A percentile compares a stretch with the other conserved stretches of the same genome.
Conservation (phyloP, 1,140 invertebrate genomes). For the Trissolcus basalis region DNA sequence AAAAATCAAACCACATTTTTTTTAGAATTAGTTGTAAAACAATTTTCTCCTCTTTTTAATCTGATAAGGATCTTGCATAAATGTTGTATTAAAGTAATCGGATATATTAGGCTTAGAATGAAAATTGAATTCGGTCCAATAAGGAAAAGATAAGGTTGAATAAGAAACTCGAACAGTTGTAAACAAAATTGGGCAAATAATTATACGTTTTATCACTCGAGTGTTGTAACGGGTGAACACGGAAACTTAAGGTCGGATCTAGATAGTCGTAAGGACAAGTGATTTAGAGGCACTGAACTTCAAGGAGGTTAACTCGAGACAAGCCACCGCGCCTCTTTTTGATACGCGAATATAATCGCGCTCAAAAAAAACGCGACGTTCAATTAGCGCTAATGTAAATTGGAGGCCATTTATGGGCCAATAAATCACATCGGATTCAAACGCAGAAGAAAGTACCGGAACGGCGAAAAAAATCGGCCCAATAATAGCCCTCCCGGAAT, state of each 20-base stretch:
- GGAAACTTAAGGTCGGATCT: conserved; percentile 26
- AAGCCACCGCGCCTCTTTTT: conserved; percentile 42
- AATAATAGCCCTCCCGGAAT: conserved; percentile 8
- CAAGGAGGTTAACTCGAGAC: conserved; percentile 29
- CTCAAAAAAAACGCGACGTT: conserved; percentile 17
- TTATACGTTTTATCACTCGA: conserved; percentile 23
- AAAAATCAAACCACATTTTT: too few species aligned
- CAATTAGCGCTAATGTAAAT: conserved; percentile 27
- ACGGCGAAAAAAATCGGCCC: neutral
- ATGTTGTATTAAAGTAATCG: too few species aligned
- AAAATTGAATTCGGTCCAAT: too few species aligned
- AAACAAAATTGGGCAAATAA: conserved; percentile 5
- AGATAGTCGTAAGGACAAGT: conserved; percentile 26
- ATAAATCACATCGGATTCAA: conserved; percentile 39
- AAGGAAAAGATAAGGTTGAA: too few species aligned
- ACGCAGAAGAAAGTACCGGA: conserved; percentile 19
- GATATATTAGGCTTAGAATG: too few species aligned
- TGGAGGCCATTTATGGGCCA: conserved; percentile 21
- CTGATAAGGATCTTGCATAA: too few species aligned
- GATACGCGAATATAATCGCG: conserved; percentile 2
- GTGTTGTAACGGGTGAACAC: conserved; percentile 30
- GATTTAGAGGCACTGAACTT: conserved; percentile 50
- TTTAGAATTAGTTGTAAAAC: too few species aligned
- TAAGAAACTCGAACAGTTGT: too few species aligned
- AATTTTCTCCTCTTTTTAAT: too few species aligned